Conservation (phyloP, 2,113 vertebrate genomes). For the Seriola dumerili region DNA sequence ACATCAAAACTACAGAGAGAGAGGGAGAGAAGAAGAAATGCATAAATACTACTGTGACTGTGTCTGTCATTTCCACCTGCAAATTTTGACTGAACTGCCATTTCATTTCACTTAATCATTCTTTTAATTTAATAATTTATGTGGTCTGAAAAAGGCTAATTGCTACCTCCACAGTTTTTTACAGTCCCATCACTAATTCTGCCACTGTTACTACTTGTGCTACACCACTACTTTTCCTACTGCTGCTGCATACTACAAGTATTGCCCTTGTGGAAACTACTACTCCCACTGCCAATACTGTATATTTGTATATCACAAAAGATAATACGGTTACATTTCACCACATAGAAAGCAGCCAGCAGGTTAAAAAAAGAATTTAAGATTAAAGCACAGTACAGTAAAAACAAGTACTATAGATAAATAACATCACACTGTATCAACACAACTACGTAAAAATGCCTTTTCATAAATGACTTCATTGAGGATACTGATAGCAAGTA, state of each 20-base stretch:
- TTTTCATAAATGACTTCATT: background rate
- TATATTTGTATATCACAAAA: background rate
- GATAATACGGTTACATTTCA: background rate
- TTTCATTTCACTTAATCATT: background rate
- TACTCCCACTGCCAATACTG: no score
- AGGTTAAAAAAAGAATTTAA: background rate
- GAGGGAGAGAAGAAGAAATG: background rate
- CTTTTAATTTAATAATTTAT: background rate
- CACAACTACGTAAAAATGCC: no score
- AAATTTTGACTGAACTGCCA: background rate
- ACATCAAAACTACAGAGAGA: constrained; percentile 90
- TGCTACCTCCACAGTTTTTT: background rate
- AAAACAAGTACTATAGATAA: background rate
- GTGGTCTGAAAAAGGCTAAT: background rate
- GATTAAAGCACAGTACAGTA: no score
- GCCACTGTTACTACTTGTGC: no score
- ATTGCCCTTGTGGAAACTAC: no score
- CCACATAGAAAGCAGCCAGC: no score
- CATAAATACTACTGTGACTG: background rate
- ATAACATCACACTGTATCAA: background rate
- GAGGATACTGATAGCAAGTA: background rate
- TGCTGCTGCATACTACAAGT: no score
- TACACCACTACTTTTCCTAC: no score
- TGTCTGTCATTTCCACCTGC: background rate
- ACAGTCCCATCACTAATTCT: background rate